A percentile compares a stretch with the other conserved stretches of the same genome.
Evolutionary conservation across 2,888 invertebrate genomes (phyloP).

Genomic region (Megastigmus dorsalis): DNA sequence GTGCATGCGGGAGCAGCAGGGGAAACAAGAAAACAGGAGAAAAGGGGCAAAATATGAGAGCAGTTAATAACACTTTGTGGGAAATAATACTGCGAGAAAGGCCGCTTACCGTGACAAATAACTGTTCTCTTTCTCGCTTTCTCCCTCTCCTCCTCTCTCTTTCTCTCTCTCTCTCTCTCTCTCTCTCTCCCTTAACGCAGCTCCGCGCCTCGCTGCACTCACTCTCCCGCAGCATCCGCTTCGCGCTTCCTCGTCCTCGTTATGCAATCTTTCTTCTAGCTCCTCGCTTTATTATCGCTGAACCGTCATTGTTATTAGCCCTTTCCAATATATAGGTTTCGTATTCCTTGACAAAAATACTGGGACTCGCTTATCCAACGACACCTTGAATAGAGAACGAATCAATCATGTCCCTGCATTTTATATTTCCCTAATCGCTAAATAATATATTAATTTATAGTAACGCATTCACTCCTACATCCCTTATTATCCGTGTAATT

Average conservation of each 20-base stretch:
- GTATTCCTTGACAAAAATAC: too few relatives aligned
- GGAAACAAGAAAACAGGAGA: constrained; percentile 65
- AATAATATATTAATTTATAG: too few relatives aligned
- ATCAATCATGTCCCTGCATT: too few relatives aligned
- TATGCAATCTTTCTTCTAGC: constrained; percentile 15
- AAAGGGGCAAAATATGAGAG: constrained; percentile 73
- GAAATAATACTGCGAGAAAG: constrained; percentile 74
- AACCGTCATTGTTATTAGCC: neutral
- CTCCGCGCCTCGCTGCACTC: neutral
- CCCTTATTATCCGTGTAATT: too few relatives aligned
- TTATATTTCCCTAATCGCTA: too few relatives aligned
- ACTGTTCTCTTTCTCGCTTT: constrained; percentile 66
- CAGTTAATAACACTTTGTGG: constrained; percentile 75
- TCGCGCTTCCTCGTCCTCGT: constrained; percentile 43
- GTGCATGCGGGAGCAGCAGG: constrained; percentile 30
- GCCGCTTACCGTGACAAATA: constrained; percentile 74
- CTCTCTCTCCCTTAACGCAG: neutral
- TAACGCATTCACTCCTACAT: too few relatives aligned
- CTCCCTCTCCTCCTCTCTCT: constrained; percentile 60
- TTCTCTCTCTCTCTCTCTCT: constrained; percentile 51
- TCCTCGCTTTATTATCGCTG: neutral
- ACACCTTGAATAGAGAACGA: too few relatives aligned
- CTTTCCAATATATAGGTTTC: too few relatives aligned
- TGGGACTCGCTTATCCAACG: too few relatives aligned
- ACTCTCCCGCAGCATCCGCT: constrained; percentile 35